A percentile compares a stretch with the other conserved stretches of the same genome.
These are phyloP conservation scores for Orbicella faveolata DNA, from an alignment of 64 coral and sea anemone species.

Conservation along the genomic window DNA sequence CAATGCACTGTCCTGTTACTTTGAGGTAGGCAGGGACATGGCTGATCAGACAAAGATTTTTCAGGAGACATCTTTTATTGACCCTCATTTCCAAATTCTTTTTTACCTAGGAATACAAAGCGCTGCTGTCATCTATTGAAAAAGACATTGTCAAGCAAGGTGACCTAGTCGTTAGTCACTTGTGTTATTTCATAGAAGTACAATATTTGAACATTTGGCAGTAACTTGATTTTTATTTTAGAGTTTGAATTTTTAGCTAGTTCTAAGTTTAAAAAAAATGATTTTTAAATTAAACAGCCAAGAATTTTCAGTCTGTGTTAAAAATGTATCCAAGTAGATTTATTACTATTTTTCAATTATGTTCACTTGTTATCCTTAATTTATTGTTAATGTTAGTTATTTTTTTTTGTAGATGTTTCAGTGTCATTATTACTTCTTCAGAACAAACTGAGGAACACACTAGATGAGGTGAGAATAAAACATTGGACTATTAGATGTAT, in stretches of 20 bases:
- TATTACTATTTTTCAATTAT: neutral
- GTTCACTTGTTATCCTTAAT: neutral
- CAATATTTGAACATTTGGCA: neutral
- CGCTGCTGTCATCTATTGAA: conserved; percentile 51
- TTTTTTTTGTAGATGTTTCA: conserved; percentile 40
- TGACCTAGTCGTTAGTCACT: neutral
- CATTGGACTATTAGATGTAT: too few relatives aligned
- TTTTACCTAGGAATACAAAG: conserved; percentile 49
- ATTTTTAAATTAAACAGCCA: neutral
- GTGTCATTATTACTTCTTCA: conserved; percentile 32
- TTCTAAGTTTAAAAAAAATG: too few relatives aligned
- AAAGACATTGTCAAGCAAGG: conserved; percentile 56
- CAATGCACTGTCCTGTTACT: conserved; percentile 34
- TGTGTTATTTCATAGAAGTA: neutral
- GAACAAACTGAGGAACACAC: conserved; percentile 22
- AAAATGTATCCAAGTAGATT: too few relatives aligned
- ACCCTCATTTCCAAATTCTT: neutral
- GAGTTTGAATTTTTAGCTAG: too few relatives aligned
- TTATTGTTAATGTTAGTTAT: neutral
- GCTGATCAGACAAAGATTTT: too few relatives aligned
- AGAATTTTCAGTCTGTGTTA: neutral
- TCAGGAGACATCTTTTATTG: too few relatives aligned
- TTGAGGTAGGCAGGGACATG: conserved; percentile 9
- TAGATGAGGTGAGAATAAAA: conserved; percentile 37
- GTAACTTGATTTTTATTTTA: too few relatives aligned